Conservation (phyloP, 2,888 invertebrate species). For the Electrophaes corylata region DNA sequence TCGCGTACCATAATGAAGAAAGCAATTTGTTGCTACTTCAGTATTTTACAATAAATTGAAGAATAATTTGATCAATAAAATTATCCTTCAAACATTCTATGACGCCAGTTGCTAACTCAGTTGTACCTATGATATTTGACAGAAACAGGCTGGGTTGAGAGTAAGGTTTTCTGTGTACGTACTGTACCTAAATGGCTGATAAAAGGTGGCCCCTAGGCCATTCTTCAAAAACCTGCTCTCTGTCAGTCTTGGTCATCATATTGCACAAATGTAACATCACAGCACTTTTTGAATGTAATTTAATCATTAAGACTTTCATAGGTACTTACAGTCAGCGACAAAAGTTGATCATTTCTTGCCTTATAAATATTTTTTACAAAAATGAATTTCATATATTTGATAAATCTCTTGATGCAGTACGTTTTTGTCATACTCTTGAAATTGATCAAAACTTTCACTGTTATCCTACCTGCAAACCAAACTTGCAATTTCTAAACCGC, state of each 20-base stretch:
- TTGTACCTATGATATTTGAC: not conserved
- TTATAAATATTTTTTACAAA: too few relatives aligned
- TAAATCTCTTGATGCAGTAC: too few relatives aligned
- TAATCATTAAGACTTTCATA: not conserved
- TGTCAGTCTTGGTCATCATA: not conserved
- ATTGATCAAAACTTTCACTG: too few relatives aligned
- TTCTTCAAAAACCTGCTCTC: not conserved
- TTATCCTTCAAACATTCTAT: not conserved
- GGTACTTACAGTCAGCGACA: too few relatives aligned
- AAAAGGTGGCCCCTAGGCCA: not conserved
- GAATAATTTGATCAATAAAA: not conserved
- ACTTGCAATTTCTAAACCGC: too few relatives aligned
- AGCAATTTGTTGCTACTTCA: too few relatives aligned
- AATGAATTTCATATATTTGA: too few relatives aligned
- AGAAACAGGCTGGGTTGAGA: not conserved
- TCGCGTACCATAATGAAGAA: too few relatives aligned
- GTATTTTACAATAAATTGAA: not conserved
- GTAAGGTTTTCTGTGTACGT: not conserved
- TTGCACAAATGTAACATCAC: conserved; percentile 1
- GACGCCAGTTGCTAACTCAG: not conserved
- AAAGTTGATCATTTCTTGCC: too few relatives aligned
- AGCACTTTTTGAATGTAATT: not conserved
- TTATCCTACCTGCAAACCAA: too few relatives aligned
- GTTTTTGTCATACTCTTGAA: too few relatives aligned
- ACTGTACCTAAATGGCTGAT: not conserved